A percentile compares a stretch with the other conserved stretches of the same genome.
phyloP scores from a whole-genome alignment of 2,797 vertebrate genomes.

The Cyclura pinguis region DNA sequence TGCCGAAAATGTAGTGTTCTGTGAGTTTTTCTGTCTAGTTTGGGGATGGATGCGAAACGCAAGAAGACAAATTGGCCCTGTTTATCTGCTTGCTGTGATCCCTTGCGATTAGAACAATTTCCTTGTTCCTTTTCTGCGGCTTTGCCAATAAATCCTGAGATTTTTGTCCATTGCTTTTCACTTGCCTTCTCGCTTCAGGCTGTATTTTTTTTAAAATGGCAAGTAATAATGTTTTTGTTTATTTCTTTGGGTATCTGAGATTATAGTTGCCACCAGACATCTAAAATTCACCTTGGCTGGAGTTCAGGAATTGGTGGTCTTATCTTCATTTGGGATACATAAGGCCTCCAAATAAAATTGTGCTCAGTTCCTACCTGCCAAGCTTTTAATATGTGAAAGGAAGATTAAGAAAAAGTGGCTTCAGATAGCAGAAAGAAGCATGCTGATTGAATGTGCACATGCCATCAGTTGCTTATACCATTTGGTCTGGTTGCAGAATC shows the following conservation, averaged over 20 bases:
- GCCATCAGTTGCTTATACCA: too few species aligned
- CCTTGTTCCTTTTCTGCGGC: constrained; percentile 35
- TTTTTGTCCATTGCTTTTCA: constrained; percentile 31
- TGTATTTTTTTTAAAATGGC: neutral
- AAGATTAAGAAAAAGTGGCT: constrained; percentile 1
- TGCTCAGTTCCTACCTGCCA: neutral
- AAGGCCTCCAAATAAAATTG: neutral
- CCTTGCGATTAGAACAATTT: constrained; percentile 16
- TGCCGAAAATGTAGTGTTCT: neutral
- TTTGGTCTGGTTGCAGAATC: neutral
- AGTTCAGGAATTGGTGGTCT: constrained; percentile 2
- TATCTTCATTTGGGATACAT: constrained; percentile 4
- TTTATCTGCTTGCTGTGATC: constrained; percentile 22
- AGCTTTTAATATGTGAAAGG: constrained; percentile 1
- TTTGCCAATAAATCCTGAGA: neutral
- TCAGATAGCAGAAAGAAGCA: neutral
- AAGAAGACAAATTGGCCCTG: constrained; percentile 28
- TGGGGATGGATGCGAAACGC: neutral
- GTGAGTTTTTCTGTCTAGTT: constrained; percentile 12
- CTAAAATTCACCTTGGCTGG: constrained; percentile 4
- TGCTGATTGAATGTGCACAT: neutral
- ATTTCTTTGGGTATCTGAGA: neutral
- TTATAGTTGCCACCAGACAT: neutral
- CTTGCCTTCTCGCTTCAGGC: neutral
- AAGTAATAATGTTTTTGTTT: neutral